phyloP scores from a whole-genome alignment of 2,113 vertebrate species.

The Marmota monax region DNA sequence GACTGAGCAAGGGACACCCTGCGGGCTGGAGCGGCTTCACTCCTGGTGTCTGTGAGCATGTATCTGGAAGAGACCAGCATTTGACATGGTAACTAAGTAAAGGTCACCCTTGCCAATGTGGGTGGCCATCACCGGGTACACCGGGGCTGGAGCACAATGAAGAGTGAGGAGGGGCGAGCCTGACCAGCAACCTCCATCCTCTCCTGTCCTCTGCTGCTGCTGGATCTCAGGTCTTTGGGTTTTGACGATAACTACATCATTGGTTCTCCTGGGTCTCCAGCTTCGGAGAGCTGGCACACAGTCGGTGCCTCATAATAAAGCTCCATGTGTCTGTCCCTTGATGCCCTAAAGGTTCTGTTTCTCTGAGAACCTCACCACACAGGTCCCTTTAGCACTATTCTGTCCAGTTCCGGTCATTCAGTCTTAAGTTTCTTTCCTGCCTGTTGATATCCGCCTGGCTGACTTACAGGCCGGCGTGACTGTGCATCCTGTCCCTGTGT shows the following conservation, averaged over 20 bases:
- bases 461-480: not conserved
- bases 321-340: too few species aligned
- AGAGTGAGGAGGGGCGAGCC: not conserved
- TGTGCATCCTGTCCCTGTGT: too few species aligned
- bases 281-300: rapidly evolving
- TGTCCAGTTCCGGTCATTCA: not conserved
- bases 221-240: not conserved
- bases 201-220: too few species aligned
- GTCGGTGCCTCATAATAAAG: not conserved
- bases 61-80: not conserved
- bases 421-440: not conserved
- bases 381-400: not conserved
- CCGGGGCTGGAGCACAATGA: too few species aligned
- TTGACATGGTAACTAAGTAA: not conserved
- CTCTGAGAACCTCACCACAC: not conserved
- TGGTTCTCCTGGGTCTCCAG: not conserved
- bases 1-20: not conserved
- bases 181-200: not conserved
- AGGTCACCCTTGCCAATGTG: not conserved
- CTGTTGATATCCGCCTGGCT: not conserved
- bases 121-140: rapidly evolving
- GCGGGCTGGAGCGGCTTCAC: not conserved
- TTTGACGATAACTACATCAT: not conserved
- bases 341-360: too few species aligned
- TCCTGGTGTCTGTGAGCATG: not conserved